Base-by-base conservation (phyloP, 2,113 vertebrate genomes). In the Corvus hawaiiensis region DNA sequence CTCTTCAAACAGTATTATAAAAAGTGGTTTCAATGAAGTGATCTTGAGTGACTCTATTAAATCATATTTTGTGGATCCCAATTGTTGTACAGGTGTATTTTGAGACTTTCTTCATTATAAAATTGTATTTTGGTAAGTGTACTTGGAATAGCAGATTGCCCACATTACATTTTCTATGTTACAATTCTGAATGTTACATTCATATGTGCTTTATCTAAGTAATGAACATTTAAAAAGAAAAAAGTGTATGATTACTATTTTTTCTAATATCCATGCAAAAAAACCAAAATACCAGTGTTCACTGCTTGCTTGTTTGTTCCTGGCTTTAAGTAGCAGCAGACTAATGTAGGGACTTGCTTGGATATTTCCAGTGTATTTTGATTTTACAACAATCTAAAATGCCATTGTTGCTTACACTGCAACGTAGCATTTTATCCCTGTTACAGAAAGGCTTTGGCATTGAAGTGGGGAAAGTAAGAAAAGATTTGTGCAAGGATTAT, bases 231-330 rank as follows among this genome's bases (percentile, higher is more conserved):
- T 97, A 86, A 95, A 97, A 85, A 96, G 78, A 87, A 96, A 95
- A 97, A 84, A 97, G 96, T 97, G 98, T 97, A 97, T 91, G 94
- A 97, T 97, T 97, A 96, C 95, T 98, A 97, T 98, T 97, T 98
- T 98, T 98, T 98, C 91, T 98, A 98, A 97, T 92, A 91, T 94
- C 93, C 96, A 96, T 39, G 61, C 93, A 88, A 87, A 87, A 26
- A 93, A 93, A 90, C 55, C 96, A 97, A 96, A 97, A 94, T 96
- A 90, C 95, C 87, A 93, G 96, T 97, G 95, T 73, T 97, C 89
- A 94, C 97, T 97, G 96, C 89, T 94, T 96, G 94, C 84, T 95
- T 97, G 93, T 93, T 97, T 96, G 73, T 97, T 97, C 95, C 95
- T 96, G 88, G 95, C 97, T 96, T 95, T 97, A 96, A 83, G 80